Base-by-base conservation (phyloP, 2,797 vertebrate species). In the Pseudopleuronectes americanus region DNA sequence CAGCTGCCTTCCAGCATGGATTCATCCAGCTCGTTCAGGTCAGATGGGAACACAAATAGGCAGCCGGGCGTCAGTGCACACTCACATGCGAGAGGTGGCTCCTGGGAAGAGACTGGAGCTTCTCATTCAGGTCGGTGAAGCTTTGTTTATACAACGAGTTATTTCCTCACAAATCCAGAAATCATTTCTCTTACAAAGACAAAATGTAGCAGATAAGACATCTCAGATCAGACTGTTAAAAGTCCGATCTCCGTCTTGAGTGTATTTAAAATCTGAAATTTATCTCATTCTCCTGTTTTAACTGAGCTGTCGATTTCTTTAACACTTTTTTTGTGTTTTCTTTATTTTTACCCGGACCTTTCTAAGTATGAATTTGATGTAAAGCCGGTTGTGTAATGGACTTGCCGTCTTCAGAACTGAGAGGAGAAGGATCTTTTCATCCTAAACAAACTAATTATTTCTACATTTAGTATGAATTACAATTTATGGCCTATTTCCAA, bases 81-180 rank as follows among this genome's bases (percentile, higher is more conserved):
- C 0, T 74, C 81, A 57, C 13, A 85, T 47, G 71, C 85, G 36
- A 80, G 68, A 67, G 8, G 80, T 22, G 1, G 76, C 60, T 83
- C 84, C 83, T 83, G 81, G 72, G 77, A 65, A 64, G 86, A 92
- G 56, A 87, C 79, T 12, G 78, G 67, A 68, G 58, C 77, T 61
- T 85, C 87, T 83, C 71, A 87, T 21, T 69, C 88, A 92, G 93
- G 93, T 95, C 19, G 81, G 92, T 91, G 60, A 48, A 8, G 10
- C 9, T 73, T 59, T 43, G 26, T 16, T 48, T 54, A n/a, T 38
- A 45, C 17, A 12, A 52, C 8, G 21, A 13, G 14, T 54, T 23
- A 31, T 52, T 3, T n/a, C 6, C 1, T 26, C 17, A 7, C 3
- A 33, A 5, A 24, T 56, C 1, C 16, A 22, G 36, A 51, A 26